Conservation (phyloP, 2,113 vertebrate species). For the Myotis lucifugus region DNA sequence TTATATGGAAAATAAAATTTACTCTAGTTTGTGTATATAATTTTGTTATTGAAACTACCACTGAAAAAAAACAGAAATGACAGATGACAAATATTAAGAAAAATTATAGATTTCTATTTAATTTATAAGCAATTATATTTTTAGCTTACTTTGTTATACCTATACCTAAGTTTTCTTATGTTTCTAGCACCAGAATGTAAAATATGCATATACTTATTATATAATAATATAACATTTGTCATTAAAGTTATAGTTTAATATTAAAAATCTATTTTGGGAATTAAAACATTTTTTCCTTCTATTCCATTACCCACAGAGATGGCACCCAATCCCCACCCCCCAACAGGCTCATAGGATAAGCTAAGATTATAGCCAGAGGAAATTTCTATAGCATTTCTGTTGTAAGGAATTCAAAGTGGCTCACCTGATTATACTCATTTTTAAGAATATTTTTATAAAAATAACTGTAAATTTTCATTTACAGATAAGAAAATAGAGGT, state of each 20-base stretch:
- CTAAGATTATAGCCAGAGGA: neutral
- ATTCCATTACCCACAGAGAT: conserved; percentile 18
- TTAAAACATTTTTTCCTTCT: neutral
- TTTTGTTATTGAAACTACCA: conserved; percentile 35
- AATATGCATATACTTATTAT: neutral
- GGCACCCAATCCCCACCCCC: neutral
- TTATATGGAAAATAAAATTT: conserved; percentile 36
- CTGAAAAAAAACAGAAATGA: neutral
- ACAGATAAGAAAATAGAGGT: conserved; percentile 14
- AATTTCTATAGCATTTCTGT: conserved; percentile 1
- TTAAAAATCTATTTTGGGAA: neutral
- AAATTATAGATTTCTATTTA: neutral
- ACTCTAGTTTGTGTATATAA: neutral
- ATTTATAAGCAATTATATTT: neutral
- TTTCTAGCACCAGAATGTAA: conserved; percentile 6
- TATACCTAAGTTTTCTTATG: neutral
- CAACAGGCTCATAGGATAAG: neutral
- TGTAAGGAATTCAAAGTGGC: neutral
- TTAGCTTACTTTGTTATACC: neutral
- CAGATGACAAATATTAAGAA: neutral
- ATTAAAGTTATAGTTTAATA: neutral
- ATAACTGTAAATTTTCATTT: conserved; percentile 40
- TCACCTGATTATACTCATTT: neutral
- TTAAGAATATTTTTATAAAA: conserved; percentile 53
- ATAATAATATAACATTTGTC: neutral